phyloP scores from a whole-genome alignment of 1,140 invertebrate genomes.

The Lepidurus apus region DNA sequence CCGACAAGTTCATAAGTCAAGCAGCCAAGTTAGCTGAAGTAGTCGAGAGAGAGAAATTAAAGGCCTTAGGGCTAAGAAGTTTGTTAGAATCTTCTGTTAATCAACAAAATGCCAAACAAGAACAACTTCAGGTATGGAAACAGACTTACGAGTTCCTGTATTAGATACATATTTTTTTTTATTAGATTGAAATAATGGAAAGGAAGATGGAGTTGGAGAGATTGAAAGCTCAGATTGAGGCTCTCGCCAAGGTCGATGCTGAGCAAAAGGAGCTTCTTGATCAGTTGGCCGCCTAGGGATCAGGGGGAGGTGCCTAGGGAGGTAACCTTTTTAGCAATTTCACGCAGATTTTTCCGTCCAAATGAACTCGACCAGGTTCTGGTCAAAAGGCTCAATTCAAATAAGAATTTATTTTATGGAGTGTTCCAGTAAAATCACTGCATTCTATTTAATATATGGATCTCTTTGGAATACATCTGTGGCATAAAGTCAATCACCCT shows the following conservation, averaged over 20 bases:
- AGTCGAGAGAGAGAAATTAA: neutral
- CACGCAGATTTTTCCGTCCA: too few species aligned
- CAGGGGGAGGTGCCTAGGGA: too few species aligned
- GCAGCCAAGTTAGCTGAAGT: neutral
- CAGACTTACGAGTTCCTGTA: neutral
- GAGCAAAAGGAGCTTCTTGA: neutral
- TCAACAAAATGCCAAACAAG: neutral
- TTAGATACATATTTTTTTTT: neutral
- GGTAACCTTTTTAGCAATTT: too few species aligned
- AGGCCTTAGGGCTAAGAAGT: neutral
- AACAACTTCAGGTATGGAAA: neutral
- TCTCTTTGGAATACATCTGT: too few species aligned
- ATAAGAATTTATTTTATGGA: too few species aligned
- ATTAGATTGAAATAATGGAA: neutral
- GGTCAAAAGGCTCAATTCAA: too few species aligned
- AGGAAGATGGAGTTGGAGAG: neutral
- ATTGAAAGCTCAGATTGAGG: neutral
- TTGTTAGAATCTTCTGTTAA: neutral
- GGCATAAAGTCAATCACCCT: too few species aligned
- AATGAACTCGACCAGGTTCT: too few species aligned
- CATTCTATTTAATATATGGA: too few species aligned
- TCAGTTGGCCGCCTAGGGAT: neutral
- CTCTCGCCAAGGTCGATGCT: neutral
- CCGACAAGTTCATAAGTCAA: neutral
- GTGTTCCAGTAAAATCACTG: too few species aligned